phyloP scores from a whole-genome alignment of 2,113 vertebrate species.

The Mesoclemmys tuberculata region DNA sequence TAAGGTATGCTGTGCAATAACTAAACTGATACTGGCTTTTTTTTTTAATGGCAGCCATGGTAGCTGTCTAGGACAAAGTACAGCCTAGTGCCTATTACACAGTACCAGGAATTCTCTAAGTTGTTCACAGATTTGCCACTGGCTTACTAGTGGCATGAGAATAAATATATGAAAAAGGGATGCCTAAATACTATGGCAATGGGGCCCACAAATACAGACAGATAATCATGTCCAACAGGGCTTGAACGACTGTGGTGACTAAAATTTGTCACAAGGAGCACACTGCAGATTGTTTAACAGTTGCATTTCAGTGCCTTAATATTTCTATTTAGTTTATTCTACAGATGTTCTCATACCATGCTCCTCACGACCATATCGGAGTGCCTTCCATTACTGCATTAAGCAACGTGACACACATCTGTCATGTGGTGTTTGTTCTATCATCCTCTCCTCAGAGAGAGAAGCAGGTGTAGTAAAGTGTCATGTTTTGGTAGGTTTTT shows the following conservation, averaged over 20 bases:
- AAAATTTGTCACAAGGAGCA: background rate
- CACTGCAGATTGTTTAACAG: background rate
- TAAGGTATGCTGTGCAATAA: background rate
- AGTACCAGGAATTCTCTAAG: background rate
- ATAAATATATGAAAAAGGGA: background rate
- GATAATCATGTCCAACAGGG: background rate
- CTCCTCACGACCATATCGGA: background rate
- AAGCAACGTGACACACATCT: background rate
- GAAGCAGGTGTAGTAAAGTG: background rate
- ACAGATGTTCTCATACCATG: background rate
- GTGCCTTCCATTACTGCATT: background rate
- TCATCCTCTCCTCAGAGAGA: background rate
- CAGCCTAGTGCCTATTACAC: background rate
- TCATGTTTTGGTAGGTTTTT: background rate
- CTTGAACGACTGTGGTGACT: background rate
- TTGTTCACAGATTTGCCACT: background rate
- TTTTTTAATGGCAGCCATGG: fast-evolving
- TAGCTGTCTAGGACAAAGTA: background rate
- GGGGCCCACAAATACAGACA: background rate
- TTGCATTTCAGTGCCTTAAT: background rate
- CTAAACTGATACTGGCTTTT: background rate
- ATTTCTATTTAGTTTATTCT: background rate
- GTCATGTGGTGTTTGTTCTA: background rate
- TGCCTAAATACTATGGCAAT: fast-evolving
- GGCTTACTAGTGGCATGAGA: background rate